A percentile compares a stretch with the other conserved stretches of the same genome.
Evolutionary conservation across 2,888 invertebrate genomes (phyloP).

Genomic region (Piscicola geometra): DNA sequence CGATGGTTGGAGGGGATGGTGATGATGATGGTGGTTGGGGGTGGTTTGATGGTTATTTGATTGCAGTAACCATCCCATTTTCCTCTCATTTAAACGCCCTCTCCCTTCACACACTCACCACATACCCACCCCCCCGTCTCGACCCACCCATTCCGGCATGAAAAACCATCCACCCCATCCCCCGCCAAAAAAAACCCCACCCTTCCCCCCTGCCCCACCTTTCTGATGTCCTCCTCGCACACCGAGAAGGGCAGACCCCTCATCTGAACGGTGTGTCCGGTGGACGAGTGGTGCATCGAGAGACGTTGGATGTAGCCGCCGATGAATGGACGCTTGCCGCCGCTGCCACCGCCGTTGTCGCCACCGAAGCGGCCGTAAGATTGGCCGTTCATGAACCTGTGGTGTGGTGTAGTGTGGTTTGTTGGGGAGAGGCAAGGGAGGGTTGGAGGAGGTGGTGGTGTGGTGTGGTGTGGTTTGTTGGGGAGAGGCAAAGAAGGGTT

Average conservation of each 20-base stretch:
- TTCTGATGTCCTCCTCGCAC: conserved; percentile 65
- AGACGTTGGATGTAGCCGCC: conserved; percentile 37
- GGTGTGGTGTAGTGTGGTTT: neutral
- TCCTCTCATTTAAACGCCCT: no score
- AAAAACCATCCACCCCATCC: no score
- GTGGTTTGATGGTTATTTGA: no score
- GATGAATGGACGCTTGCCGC: conserved; percentile 40
- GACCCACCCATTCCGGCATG: no score
- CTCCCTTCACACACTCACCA: no score
- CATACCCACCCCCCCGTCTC: no score
- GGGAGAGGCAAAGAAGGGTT: no score
- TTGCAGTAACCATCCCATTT: no score
- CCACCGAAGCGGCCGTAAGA: conserved; percentile 51
- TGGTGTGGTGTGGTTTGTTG: neutral
- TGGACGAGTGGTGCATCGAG: conserved; percentile 44
- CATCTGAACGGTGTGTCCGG: conserved; percentile 69
- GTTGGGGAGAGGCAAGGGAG: conserved; percentile 55
- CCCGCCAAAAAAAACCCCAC: no score
- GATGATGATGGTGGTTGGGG: no score
- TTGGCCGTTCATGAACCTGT: conserved; percentile 1
- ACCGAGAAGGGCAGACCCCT: conserved; percentile 83
- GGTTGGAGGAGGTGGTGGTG: neutral
- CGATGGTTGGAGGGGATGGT: no score
- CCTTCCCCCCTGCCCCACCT: conserved; percentile 22
- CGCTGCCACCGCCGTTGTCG: conserved; percentile 39